Conservation (phyloP, 1,140 invertebrate genomes). For the Eriosoma lanigerum region DNA sequence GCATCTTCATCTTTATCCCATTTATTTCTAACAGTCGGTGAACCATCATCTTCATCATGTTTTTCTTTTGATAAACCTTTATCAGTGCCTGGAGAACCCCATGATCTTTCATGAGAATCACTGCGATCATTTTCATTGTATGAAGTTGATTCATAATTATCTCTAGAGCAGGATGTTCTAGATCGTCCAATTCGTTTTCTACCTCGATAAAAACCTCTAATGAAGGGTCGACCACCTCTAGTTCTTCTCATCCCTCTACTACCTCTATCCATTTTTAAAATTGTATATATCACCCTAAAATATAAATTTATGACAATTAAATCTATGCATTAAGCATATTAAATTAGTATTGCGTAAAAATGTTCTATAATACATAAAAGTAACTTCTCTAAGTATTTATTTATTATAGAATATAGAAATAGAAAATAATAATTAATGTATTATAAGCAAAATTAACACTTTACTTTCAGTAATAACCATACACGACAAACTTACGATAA, state of each 20-base stretch:
- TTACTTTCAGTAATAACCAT: no score
- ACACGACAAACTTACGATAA: no score
- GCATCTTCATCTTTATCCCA: slow-evolving; percentile 25
- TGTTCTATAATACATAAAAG: no score
- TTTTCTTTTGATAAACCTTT: slow-evolving; percentile 17
- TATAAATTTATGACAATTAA: neutral
- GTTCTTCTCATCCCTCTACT: slow-evolving; percentile 34
- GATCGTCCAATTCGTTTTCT: slow-evolving; percentile 20
- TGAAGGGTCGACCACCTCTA: slow-evolving; percentile 42
- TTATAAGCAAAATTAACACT: no score
- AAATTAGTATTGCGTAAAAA: no score
- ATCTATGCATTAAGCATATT: neutral
- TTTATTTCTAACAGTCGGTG: slow-evolving; percentile 14
- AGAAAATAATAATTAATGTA: no score
- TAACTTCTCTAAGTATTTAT: no score
- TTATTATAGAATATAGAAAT: no score
- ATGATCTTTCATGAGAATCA: slow-evolving; percentile 25
- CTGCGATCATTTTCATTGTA: slow-evolving; percentile 24
- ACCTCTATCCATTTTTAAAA: slow-evolving; percentile 39
- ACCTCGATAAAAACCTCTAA: slow-evolving; percentile 43
- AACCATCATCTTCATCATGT: slow-evolving; percentile 4
- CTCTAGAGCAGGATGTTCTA: slow-evolving; percentile 6
- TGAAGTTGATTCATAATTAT: slow-evolving; percentile 20
- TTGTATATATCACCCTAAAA: neutral
- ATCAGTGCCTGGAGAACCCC: neutral